Conservation (phyloP, 2,797 vertebrate species). For the Podarcis lilfordi region DNA sequence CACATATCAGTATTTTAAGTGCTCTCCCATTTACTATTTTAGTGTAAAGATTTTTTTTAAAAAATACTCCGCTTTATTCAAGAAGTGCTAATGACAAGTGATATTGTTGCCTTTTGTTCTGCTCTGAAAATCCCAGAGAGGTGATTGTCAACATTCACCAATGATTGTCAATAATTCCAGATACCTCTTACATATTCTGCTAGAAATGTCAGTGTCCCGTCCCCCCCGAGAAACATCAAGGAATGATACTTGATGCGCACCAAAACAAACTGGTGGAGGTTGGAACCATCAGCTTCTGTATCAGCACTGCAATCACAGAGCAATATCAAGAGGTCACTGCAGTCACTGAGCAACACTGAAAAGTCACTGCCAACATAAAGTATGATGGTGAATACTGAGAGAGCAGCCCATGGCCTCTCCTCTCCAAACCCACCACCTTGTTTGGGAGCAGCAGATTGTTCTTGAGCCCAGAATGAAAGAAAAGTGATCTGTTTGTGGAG, state of each 20-base stretch:
- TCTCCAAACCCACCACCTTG: background rate
- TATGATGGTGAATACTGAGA: background rate
- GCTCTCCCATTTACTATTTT: no score
- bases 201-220: no score
- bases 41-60: background rate
- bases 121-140: background rate
- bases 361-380: background rate
- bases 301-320: background rate
- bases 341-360: background rate
- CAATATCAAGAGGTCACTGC: background rate
- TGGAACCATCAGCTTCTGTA: background rate
- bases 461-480: no score
- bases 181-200: no score
- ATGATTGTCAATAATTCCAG: no score
- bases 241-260: background rate
- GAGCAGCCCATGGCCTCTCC: background rate
- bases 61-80: background rate
- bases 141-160: background rate
- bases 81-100: background rate
- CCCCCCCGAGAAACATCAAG: background rate
- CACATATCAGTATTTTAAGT: background rate
- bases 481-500: no score
- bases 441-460: no score
- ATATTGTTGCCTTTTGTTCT: background rate
- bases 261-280: background rate